Evolutionary conservation across 1,140 invertebrate species (phyloP), one percentile per base, ranked within the genome.

Genomic region (Contarinia nasturtii): DNA sequence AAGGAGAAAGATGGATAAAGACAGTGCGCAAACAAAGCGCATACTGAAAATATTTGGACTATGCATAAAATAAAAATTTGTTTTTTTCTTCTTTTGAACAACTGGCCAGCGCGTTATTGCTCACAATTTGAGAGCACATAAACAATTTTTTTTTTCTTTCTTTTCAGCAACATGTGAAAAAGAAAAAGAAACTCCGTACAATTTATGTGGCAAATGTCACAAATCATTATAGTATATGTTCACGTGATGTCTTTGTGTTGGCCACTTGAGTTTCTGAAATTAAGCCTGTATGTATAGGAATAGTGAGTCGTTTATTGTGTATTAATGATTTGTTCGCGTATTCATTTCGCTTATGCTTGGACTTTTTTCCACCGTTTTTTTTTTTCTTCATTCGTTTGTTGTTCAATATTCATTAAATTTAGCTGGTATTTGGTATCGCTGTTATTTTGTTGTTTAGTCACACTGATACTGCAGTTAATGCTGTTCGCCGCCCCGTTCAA

Each of bases 381-480:
- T 37, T 37, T 37, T 21, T 5, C 37, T 47, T 47, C 37, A 33
- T 45, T 40, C 47, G 49, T 45, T 50, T 50, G 38, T 34, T 44
- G 40, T 49, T 33, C 43, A 34, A 37, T 18, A 37, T 18, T 34
- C 33, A 36, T 46, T 37, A 19, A 36, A 2, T 34, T 33, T 46
- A 14, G 22, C n/a, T 46, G 33, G 17, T 34, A 36, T 46, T 17
- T 34, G 10, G 19, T 15, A 5, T 27, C 2, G 15, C 17, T 21
- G 19, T 11, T 40, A 12, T 19, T 38, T 14, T 47, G 27, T n/a
- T 33, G 20, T n/a, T 20, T 41, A 47, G 41, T 38, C 18, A 47
- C 19, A 41, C 33, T 20, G 40, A 42, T 18, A 17, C 8, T 42
- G 40, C 20, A 18, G 17, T 27, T 27, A 27, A 3, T 27, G 27